Percentiles rank a stretch among this genome's conserved stretches.
Conservation (phyloP, 2,113 vertebrate species). For the Silurus glanis region DNA sequence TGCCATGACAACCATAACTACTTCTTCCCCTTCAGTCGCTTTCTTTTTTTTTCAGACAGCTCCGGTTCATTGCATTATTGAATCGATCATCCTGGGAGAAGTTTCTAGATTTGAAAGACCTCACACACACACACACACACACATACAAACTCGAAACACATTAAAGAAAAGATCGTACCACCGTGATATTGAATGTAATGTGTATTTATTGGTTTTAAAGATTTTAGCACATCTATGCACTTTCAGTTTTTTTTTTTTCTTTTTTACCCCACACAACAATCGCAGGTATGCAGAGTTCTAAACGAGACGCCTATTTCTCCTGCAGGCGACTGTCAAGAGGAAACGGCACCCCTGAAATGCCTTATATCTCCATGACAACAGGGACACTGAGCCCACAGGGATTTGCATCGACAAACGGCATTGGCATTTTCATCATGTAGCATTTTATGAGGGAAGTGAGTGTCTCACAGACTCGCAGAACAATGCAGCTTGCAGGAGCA, state of each 20-base stretch:
- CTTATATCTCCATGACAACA: constrained; percentile 23
- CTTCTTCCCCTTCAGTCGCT: not conserved
- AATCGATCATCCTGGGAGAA: not conserved
- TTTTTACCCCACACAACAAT: not conserved
- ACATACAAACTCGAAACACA: too few species aligned
- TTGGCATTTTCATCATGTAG: constrained; percentile 9
- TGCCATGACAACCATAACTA: not conserved
- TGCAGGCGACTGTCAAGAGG: not conserved
- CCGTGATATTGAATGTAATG: not conserved
- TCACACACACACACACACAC: not conserved
- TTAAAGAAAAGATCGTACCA: not conserved
- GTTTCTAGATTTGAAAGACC: not conserved
- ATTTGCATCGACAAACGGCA: not conserved
- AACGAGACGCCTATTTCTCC: not conserved
- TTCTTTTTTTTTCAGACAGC: not conserved
- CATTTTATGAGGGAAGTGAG: not conserved
- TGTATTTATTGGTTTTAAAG: not conserved
- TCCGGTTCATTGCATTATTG: not conserved
- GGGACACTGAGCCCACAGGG: not conserved
- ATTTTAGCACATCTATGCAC: not conserved
- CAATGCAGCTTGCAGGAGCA: not conserved
- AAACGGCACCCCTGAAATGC: not conserved
- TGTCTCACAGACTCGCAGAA: not conserved
- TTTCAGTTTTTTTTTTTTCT: not conserved
- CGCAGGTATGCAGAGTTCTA: not conserved